These are phyloP conservation scores for Mustela nigripes DNA, from an alignment of 2,113 vertebrate species.

Conservation along the genomic window DNA sequence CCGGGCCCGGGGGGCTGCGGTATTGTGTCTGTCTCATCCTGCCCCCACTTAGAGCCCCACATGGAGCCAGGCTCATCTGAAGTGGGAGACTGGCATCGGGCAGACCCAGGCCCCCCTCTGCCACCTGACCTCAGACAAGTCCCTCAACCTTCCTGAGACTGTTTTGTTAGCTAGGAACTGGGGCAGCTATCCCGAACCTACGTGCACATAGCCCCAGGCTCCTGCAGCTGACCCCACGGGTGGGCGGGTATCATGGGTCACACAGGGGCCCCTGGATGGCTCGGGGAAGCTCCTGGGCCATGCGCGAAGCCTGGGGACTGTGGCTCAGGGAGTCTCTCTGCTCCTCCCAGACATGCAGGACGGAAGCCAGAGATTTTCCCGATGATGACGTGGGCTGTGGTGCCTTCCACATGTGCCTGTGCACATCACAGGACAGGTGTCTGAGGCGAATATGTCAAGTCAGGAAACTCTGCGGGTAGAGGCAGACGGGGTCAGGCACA, in stretches of 20 bases:
- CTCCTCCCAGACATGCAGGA: background rate
- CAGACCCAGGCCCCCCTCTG: background rate
- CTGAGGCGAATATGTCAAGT: fast-evolving
- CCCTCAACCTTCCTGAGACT: no score
- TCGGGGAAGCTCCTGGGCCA: fast-evolving
- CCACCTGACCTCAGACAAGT: background rate
- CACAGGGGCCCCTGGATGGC: fast-evolving
- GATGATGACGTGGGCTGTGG: fast-evolving
- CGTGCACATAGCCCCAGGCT: fast-evolving
- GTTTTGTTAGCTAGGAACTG: background rate
- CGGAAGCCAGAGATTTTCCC: background rate
- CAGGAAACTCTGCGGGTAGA: fast-evolving
- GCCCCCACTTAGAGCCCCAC: background rate
- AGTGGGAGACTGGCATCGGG: fast-evolving
- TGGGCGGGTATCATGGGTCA: background rate
- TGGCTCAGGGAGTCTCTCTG: background rate
- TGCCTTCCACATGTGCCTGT: fast-evolving
- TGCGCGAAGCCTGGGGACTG: no score
- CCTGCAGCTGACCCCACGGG: fast-evolving
- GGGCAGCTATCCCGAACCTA: background rate
- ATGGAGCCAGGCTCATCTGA: fast-evolving
- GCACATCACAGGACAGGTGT: fast-evolving
- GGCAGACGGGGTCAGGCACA: fast-evolving
- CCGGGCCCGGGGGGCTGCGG: background rate
- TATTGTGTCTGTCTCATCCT: fast-evolving